Evolutionary conservation across 1,140 invertebrate genomes (phyloP).

Genomic region (Tetramorium alpestre): DNA sequence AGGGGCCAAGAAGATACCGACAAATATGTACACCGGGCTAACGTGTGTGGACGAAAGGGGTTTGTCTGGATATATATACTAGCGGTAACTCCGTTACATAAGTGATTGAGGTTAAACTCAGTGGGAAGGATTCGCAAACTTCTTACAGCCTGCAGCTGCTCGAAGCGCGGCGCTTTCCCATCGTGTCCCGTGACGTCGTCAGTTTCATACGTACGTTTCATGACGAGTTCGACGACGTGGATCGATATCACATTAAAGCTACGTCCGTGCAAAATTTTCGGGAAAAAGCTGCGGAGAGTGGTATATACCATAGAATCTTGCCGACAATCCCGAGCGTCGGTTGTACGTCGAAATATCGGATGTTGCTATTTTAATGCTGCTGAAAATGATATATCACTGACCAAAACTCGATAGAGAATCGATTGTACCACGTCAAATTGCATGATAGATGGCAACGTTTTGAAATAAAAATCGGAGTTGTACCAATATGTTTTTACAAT

Average conservation of each 20-base stretch:
- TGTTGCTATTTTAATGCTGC: slow-evolving; percentile 55
- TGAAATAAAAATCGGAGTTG: slow-evolving; percentile 42
- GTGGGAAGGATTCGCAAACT: slow-evolving; percentile 65
- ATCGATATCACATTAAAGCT: slow-evolving; percentile 66
- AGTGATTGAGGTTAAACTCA: slow-evolving; percentile 69
- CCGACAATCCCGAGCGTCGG: slow-evolving; percentile 39
- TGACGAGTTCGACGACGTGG: slow-evolving; percentile 31
- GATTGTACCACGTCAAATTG: slow-evolving; percentile 31
- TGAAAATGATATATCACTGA: slow-evolving; percentile 48
- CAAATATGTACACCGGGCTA: slow-evolving; percentile 29
- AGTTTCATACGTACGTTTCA: slow-evolving; percentile 42
- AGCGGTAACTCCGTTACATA: slow-evolving; percentile 62
- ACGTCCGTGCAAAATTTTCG: slow-evolving; percentile 52
- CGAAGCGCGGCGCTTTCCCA: slow-evolving; percentile 48
- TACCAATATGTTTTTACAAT: slow-evolving; percentile 44
- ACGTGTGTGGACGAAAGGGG: slow-evolving; percentile 27
- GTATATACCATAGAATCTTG: slow-evolving; percentile 41
- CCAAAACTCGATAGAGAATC: slow-evolving; percentile 52
- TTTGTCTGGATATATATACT: slow-evolving; percentile 30
- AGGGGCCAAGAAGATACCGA: slow-evolving; percentile 21
- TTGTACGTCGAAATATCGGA: slow-evolving; percentile 54
- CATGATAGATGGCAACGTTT: slow-evolving; percentile 45
- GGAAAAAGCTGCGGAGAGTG: slow-evolving; percentile 18
- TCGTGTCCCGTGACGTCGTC: slow-evolving; percentile 43
- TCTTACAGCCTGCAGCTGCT: slow-evolving; percentile 62